Percentiles rank a stretch among this genome's conserved stretches.
phyloP scores from a whole-genome alignment of 2,888 invertebrate genomes.

The Drosophila robusta region DNA sequence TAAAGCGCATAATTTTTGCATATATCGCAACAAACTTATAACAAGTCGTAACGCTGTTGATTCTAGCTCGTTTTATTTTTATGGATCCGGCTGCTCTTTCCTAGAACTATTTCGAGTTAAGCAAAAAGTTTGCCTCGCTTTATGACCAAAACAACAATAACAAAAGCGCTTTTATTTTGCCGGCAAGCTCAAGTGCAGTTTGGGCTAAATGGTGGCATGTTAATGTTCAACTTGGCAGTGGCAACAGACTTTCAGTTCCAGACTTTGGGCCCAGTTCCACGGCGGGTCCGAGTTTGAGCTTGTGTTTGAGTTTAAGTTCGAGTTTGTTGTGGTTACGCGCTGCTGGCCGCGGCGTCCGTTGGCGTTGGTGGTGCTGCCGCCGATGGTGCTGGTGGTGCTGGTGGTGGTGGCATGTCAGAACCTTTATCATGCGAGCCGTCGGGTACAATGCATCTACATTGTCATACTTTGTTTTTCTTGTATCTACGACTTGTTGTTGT shows the following conservation, averaged over 20 bases:
- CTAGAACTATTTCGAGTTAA: conserved; percentile 38
- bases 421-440: conserved; percentile 69
- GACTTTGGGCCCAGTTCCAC: conserved; percentile 29
- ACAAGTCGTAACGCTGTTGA: conserved; percentile 9
- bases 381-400: conserved; percentile 29
- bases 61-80: conserved; percentile 3
- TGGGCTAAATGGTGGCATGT: conserved; percentile 46
- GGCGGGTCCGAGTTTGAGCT: conserved; percentile 25
- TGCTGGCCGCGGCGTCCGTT: conserved; percentile 47
- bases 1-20: conserved; percentile 12
- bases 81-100: conserved; percentile 32
- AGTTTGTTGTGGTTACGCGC: conserved; percentile 70
- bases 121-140: conserved; percentile 30
- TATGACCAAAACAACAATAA: conserved; percentile 15
- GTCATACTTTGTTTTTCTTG: conserved; percentile 47
- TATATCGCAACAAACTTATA: conserved; percentile 15
- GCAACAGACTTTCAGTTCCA: conserved; percentile 32
- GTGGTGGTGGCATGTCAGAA: conserved; percentile 66
- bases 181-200: conserved; percentile 49
- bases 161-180: conserved; percentile 39
- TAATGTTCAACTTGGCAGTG: conserved; percentile 66
- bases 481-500: conserved; percentile 2
- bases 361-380: conserved; percentile 26
- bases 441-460: conserved; percentile 37
- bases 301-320: conserved; percentile 23